Evolutionary conservation across 2,888 invertebrate species (phyloP).

Genomic region (Polydrusus pterygomalis): DNA sequence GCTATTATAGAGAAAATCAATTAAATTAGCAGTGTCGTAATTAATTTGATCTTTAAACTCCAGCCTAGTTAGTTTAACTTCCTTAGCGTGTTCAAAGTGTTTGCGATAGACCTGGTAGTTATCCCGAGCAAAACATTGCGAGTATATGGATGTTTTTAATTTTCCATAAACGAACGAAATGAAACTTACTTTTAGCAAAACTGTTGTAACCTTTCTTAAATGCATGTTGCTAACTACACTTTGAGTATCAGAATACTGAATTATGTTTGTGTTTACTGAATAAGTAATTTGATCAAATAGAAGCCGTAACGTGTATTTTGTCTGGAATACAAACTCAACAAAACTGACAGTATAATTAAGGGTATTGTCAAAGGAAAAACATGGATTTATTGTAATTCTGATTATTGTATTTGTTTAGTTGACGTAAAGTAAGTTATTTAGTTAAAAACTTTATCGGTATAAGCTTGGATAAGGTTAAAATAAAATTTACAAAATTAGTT

Average conservation of each 20-base stretch:
- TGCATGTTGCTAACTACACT: background rate
- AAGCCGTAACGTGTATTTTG: background rate
- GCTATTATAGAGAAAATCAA: background rate
- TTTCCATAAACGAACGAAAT: background rate
- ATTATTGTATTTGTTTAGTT: no score
- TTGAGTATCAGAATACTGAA: background rate
- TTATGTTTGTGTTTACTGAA: background rate
- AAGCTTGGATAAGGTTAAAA: no score
- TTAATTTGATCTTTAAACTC: background rate
- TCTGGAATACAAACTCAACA: background rate
- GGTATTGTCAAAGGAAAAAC: background rate
- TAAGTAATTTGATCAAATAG: background rate
- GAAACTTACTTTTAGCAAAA: background rate
- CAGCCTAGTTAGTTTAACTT: background rate
- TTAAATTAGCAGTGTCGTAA: background rate
- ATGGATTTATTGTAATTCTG: no score
- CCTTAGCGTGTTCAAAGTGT: constrained; percentile 1
- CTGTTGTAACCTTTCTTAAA: background rate
- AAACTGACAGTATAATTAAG: background rate
- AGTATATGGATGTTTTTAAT: background rate
- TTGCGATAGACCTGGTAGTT: background rate
- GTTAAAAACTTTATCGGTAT: no score
- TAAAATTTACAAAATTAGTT: no score
- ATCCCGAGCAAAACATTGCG: background rate
- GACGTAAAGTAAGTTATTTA: no score